phyloP scores from a whole-genome alignment of 2,888 invertebrate genomes.

The Drosophila kanekoi region DNA sequence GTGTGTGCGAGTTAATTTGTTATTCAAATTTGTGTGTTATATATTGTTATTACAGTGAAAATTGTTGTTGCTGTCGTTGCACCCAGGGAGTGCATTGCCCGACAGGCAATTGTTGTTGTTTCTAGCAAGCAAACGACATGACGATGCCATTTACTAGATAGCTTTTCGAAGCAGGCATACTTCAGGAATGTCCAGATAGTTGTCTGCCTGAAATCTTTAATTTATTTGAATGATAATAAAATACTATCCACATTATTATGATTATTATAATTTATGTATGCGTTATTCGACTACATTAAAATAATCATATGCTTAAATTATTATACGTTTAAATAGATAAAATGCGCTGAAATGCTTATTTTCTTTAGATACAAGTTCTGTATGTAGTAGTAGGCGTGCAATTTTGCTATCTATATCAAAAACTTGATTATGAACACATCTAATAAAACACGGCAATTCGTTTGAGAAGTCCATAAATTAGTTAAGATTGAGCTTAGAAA shows the following conservation, averaged over 20 bases:
- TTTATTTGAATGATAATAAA: neutral
- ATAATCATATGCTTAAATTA: neutral
- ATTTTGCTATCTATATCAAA: too few species aligned
- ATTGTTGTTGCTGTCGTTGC: conserved; percentile 53
- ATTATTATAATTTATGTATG: too few species aligned
- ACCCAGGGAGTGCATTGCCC: conserved; percentile 62
- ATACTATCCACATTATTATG: too few species aligned
- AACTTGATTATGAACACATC: too few species aligned
- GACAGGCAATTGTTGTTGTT: conserved; percentile 47
- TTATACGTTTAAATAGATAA: neutral
- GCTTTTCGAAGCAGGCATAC: conserved; percentile 11
- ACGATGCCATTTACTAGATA: conserved; percentile 42
- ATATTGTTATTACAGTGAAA: conserved; percentile 78
- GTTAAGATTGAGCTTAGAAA: too few species aligned
- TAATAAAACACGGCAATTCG: too few species aligned
- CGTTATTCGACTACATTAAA: too few species aligned
- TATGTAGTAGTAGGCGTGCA: too few species aligned
- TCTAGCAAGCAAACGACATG: conserved; percentile 51
- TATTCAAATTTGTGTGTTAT: conserved; percentile 80
- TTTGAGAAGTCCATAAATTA: too few species aligned
- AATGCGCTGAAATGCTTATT: too few species aligned
- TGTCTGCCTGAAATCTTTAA: neutral
- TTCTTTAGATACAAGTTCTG: too few species aligned
- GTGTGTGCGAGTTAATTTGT: conserved; percentile 74
- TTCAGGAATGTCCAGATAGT: neutral